Evolutionary conservation across 2,888 invertebrate species (phyloP), one percentile per base, ranked within the genome.

Genomic region (Agonum fuliginosum): DNA sequence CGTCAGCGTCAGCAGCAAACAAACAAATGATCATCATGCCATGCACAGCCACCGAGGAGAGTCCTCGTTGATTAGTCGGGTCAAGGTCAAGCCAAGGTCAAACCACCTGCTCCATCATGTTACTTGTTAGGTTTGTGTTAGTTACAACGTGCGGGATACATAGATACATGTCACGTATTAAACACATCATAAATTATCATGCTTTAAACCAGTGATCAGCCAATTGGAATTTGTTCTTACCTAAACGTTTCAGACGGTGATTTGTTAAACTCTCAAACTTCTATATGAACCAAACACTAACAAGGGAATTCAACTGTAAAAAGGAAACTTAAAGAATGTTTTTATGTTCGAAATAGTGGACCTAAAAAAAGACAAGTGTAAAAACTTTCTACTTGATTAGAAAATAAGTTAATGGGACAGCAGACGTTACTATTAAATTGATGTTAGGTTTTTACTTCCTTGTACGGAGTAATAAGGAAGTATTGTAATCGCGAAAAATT

Each of bases 161-260:
- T 67, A 75, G 75, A 75, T 75, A 75, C 37, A 75, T 75, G 75
- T 75, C 75, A 75, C 75, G 58, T 51, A 41, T 43, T 46, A 73
- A 8, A 74, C 43, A 73, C 48, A 70, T 19, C 10, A 10, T 10
- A 37, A 37, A 43, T 5, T 43, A 30, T 48, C 48, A 71, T 71
- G 48, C 73, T 12, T 34, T 5, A 24, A 67, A 4, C 14, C 20
- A 43, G n/a, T n/a, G n/a, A 43, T 51, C 2, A 67, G 20, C 65
- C 65, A 65, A 34, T 34, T 65, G 65, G 34, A 65, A 65, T 65
- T 65, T 34, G 2, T 17, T 46, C 46, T 46, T 17, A 46, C 17
- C 46, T 46, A 46, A 17, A 17, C 6, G 6, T 46, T 8, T 5
- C 30, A 30, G 30, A 30, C 30, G 30, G 30, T 30, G 30, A 30